These are phyloP conservation scores for Recurvirostra avosetta DNA, from an alignment of 2,113 vertebrate species.

Conservation along the genomic window DNA sequence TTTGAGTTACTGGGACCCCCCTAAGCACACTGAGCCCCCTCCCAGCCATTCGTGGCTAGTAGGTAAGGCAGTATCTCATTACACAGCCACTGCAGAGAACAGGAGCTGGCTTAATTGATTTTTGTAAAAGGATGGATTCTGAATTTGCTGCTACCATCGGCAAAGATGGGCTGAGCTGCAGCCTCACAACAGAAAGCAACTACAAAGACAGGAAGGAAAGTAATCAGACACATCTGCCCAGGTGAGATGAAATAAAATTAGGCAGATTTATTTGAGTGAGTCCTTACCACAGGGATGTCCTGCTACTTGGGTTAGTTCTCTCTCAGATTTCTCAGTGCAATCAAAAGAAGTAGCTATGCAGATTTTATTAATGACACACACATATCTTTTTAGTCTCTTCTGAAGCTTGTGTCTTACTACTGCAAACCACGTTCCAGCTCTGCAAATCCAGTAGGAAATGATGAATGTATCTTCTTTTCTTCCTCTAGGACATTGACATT, in stretches of 20 bases:
- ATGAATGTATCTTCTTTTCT: neutral
- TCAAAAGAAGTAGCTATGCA: neutral
- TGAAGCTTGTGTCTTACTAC: neutral
- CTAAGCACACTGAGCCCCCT: neutral
- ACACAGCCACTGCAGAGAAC: constrained; percentile 1
- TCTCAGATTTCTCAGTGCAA: neutral
- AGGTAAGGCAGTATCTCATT: neutral
- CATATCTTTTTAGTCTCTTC: neutral
- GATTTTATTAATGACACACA: neutral
- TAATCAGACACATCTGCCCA: neutral
- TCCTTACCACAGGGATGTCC: neutral
- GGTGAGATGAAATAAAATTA: neutral
- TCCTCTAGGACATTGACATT: neutral
- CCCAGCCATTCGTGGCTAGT: neutral
- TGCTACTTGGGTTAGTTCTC: neutral
- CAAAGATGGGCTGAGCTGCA: neutral
- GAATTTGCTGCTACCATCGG: neutral
- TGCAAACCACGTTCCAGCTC: neutral
- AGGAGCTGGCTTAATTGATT: neutral
- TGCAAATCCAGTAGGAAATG: neutral
- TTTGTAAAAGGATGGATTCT: neutral
- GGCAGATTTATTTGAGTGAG: neutral
- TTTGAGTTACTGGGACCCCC: neutral
- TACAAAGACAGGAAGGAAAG: neutral
- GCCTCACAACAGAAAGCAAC: neutral